Base-by-base conservation (phyloP, 2,888 invertebrate genomes). In the Caenorhabditis parvicauda region DNA sequence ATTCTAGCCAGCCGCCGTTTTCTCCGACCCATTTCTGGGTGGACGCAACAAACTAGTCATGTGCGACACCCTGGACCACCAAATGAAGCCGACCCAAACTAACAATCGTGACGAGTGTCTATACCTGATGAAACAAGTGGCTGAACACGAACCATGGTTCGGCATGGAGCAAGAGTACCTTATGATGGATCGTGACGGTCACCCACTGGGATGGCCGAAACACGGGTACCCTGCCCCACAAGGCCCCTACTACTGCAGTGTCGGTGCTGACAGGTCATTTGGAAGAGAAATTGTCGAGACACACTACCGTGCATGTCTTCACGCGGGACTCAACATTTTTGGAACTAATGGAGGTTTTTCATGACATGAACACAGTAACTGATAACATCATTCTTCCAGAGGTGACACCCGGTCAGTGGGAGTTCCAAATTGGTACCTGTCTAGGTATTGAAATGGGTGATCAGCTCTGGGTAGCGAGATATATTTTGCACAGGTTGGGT, bases 281-380 rank as follows among this genome's bases (percentile, higher is more conserved):
- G 96, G 92, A 9, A 87, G 96, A 47, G 94, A 95, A 82, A 88
- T 96, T 59, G 91, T 95, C 25, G 93, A 95, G 82, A 90, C 94
- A 7, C 96, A 96, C 82, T 96, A 95, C 84, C 86, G 89, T 57
- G 90, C 92, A 55, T 95, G 95, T 81, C 85, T 96, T 38, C 93
- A 89, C 81, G 91, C 95, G 62, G 95, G 95, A 39, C 87, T 96
- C 49, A 90, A 90, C 63, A 88, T 96, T 66, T 86, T 89, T 45
- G 96, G 96, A 50, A 90, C 90, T 51, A 96, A 96, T 82, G 95
- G 94, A 1, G 95, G 95, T 84, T 93, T 27, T 21, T 7, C 21
- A 21, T 21, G 21, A 27, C 37, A n/a, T 19, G 5, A 29, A 19
- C 25, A 37, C 6, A 29, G 35, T n/a, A 22, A 51, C 21, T 14